Evolutionary conservation across 2,113 vertebrate genomes (phyloP).

Genomic region (Ia io): DNA sequence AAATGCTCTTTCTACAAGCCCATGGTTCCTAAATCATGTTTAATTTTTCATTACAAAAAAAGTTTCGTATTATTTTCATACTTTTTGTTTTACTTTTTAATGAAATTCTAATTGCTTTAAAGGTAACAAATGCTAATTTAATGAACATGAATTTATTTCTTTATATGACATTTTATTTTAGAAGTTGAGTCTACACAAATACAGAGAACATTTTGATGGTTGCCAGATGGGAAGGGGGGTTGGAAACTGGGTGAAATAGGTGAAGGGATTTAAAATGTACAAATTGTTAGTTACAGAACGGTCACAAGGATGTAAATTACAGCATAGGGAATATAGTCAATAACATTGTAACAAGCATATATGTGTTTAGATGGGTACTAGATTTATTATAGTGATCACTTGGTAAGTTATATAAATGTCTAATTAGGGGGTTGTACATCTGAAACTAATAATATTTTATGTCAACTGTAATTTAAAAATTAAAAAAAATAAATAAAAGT

Average conservation of each 20-base stretch:
- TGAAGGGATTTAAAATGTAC: not conserved
- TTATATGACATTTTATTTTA: conserved; percentile 1
- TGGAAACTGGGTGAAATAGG: not conserved
- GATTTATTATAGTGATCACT: not conserved
- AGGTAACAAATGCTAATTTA: not conserved
- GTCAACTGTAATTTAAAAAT: not conserved
- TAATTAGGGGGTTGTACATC: not conserved
- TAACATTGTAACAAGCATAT: not conserved
- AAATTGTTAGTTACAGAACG: not conserved
- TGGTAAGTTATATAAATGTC: not conserved
- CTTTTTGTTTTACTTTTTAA: conserved; percentile 16
- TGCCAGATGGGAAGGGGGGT: not conserved
- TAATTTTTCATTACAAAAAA: not conserved
- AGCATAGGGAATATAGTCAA: not conserved
- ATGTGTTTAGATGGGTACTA: not conserved
- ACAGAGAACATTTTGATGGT: not conserved
- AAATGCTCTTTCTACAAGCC: not conserved
- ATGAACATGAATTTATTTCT: not conserved
- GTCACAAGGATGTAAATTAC: not conserved
- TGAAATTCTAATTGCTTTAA: conserved; percentile 16
- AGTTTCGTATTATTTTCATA: not conserved
- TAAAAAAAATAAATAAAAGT: not conserved
- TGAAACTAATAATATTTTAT: not conserved
- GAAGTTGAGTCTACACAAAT: not conserved
- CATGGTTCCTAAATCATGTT: not conserved